Conservation (phyloP, 2,113 vertebrate species). For the Crotalus viridis region DNA sequence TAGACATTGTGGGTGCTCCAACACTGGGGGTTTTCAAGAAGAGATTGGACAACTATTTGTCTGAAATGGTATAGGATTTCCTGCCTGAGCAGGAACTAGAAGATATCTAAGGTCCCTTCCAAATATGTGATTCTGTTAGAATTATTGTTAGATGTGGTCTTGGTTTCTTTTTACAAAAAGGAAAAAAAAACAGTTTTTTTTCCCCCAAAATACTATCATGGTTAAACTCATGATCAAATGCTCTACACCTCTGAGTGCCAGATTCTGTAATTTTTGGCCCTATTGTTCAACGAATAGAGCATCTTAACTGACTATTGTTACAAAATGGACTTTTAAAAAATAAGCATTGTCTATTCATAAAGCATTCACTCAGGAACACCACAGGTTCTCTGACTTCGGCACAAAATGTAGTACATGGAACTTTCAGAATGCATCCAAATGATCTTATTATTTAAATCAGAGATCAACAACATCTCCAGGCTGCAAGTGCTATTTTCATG, state of each 20-base stretch:
- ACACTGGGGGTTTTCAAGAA: not conserved
- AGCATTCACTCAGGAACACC: not conserved
- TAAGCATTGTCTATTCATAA: not conserved
- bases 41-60: not conserved
- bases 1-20: not conserved
- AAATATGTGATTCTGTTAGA: not conserved
- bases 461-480: not conserved
- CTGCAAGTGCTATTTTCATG: not conserved
- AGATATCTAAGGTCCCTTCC: not conserved
- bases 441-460: not conserved
- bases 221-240: not conserved
- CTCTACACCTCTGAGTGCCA: not conserved
- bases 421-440: not conserved
- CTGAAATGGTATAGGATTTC: not conserved
- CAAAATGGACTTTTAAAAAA: not conserved
- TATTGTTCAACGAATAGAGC: not conserved
- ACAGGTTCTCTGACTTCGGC: not conserved
- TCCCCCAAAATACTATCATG: not conserved
- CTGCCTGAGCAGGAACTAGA: not conserved
- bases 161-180: not conserved
- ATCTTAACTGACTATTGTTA: not conserved
- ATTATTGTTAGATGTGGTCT: not conserved
- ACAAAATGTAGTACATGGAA: not conserved
- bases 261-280: not conserved
- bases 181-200: not conserved